A percentile compares a stretch with the other conserved stretches of the same genome.
Evolutionary conservation across 2,113 vertebrate species (phyloP).

Genomic region (Dinomys branickii): DNA sequence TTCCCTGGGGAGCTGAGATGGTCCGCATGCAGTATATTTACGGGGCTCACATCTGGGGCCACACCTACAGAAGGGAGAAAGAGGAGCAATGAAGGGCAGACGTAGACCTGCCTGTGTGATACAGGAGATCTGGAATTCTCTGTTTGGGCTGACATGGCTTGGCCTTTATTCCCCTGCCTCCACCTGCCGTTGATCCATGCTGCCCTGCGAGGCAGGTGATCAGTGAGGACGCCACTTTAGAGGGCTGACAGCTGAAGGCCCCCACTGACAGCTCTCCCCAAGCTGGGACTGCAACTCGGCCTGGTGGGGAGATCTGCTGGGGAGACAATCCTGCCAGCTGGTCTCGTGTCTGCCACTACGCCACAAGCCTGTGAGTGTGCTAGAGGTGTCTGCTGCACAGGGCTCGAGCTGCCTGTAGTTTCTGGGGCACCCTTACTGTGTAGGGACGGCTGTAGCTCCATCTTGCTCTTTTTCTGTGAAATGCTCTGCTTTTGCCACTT

Average conservation of each 20-base stretch:
- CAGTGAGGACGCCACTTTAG: constrained; percentile 13
- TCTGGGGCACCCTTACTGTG: background rate
- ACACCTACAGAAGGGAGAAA: background rate
- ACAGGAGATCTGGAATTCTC: background rate
- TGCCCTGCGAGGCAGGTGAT: background rate
- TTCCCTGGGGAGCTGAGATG: background rate
- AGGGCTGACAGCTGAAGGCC: constrained; percentile 49
- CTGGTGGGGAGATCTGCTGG: constrained; percentile 8
- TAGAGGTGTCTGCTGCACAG: background rate
- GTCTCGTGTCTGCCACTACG: background rate
- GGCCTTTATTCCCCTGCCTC: background rate
- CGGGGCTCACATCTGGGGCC: background rate
- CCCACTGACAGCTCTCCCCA: background rate
- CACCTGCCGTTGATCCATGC: background rate
- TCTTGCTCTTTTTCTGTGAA: background rate
- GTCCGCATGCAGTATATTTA: background rate
- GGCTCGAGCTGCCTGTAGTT: background rate
- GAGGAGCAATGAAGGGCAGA: background rate
- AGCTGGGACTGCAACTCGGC: background rate
- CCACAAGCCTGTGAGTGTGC: background rate
- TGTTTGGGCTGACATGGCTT: background rate
- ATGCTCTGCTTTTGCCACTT: background rate
- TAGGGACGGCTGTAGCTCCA: background rate
- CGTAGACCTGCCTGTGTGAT: background rate
- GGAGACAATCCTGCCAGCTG: too few relatives aligned